phyloP scores from a whole-genome alignment of 2,113 vertebrate species.

The Lampris megalopsis region DNA sequence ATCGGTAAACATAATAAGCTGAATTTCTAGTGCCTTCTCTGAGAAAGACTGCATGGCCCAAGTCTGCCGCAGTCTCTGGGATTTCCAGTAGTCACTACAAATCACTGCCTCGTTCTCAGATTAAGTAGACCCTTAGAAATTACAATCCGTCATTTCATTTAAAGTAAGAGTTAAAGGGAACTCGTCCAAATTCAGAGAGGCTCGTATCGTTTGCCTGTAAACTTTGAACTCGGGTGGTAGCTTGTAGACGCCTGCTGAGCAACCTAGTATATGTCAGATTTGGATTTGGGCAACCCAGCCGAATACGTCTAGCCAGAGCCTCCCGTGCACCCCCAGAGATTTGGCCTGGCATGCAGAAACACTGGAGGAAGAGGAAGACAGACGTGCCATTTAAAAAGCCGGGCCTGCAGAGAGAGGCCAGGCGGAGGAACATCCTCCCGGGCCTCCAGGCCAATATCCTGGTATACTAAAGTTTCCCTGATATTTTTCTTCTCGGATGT shows the following conservation, averaged over 20 bases:
- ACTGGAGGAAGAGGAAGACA: constrained; percentile 5
- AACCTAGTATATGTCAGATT: too few relatives aligned
- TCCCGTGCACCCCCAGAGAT: not conserved
- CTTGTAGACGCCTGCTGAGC: too few relatives aligned
- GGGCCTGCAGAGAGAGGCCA: constrained; percentile 28
- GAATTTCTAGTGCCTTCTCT: constrained; percentile 14
- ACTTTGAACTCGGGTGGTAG: too few relatives aligned
- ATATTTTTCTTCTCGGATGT: constrained; percentile 35
- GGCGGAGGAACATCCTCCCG: constrained; percentile 32
- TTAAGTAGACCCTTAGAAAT: too few relatives aligned
- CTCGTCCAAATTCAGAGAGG: too few relatives aligned
- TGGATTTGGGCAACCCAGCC: not conserved
- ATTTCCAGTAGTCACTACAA: too few relatives aligned
- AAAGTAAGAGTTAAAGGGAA: too few relatives aligned
- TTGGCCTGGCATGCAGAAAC: constrained; percentile 21
- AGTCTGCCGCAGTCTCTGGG: too few relatives aligned
- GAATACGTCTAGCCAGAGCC: not conserved
- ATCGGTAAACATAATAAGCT: not conserved
- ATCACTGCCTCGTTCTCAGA: too few relatives aligned
- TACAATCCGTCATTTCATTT: too few relatives aligned
- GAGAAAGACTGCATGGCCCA: too few relatives aligned
- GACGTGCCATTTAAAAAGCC: constrained; percentile 40
- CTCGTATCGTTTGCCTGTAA: too few relatives aligned
- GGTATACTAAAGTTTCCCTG: constrained; percentile 40
- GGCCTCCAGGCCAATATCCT: constrained; percentile 40